A percentile compares a stretch with the other conserved stretches of the same genome.
phyloP scores from a whole-genome alignment of 2,113 vertebrate species.

The Helogale parvula region DNA sequence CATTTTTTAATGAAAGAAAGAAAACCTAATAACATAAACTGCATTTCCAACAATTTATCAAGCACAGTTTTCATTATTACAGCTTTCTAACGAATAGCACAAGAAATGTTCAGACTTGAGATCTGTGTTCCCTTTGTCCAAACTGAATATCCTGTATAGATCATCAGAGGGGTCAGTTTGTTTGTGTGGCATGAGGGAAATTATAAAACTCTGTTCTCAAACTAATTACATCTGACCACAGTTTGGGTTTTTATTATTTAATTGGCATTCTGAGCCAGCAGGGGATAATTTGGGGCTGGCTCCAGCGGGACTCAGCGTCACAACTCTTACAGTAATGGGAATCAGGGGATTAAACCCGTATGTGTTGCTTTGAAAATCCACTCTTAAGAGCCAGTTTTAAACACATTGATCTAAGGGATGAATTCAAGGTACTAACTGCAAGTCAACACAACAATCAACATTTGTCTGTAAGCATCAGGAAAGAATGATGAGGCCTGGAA shows the following conservation, averaged over 20 bases:
- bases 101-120: constrained; percentile 3
- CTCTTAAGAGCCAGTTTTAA: constrained; percentile 38
- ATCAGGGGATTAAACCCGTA: constrained; percentile 45
- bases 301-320: constrained; percentile 26
- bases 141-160: constrained; percentile 1
- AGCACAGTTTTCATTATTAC: not conserved
- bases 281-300: not conserved
- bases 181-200: constrained; percentile 42
- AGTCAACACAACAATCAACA: not conserved
- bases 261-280: constrained; percentile 51
- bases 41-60: not conserved
- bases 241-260: constrained; percentile 65
- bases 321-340: constrained; percentile 53
- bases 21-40: not conserved
- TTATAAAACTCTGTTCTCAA: constrained; percentile 58
- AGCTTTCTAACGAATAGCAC: not conserved
- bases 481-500: not conserved
- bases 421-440: constrained; percentile 14
- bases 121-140: constrained; percentile 33
- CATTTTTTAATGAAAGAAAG: not conserved
- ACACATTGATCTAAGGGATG: constrained; percentile 27
- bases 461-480: not conserved
- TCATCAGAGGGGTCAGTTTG: constrained; percentile 6
- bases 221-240: constrained; percentile 52
- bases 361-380: constrained; percentile 27